Evolutionary conservation across 1,140 invertebrate genomes (phyloP), one percentile per base, ranked within the genome.

Genomic region (Bombyx mandarina): DNA sequence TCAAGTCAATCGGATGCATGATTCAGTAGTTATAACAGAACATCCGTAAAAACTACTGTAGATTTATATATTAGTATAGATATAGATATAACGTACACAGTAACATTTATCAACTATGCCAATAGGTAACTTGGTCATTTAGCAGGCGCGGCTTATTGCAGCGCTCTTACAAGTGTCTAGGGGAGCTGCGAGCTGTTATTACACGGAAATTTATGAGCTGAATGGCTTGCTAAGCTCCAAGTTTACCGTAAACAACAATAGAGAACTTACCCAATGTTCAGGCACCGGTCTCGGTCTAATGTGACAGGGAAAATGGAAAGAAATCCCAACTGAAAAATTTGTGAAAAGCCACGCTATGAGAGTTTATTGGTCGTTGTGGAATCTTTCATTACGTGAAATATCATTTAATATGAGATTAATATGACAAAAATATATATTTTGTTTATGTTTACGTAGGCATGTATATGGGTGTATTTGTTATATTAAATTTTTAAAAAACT

Each of bases 151-250:
- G 50, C 73, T 80, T 80, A 81, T 71, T 78, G 73, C 67, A 67
- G 66, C 69, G 67, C 67, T 75, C 66, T 72, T 77, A 82, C 79
- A 83, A 82, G 81, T 82, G 76, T 82, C 83, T 83, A 61, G 75
- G 77, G 80, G 77, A 79, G 77, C 78, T 82, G 73, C 65, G 71
- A 81, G 75, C 76, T 85, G 78, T 83, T 85, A 85, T 86, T 84
- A 85, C 79, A 79, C 54, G 64, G 63, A 73, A 82, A 86, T 85
- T 86, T 86, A 86, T 77, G 71, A 74, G 70, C 65, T 75, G 75
- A 81, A 86, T 77, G 79, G 76, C 72, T 67, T 68, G 64, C 63
- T 76, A 71, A 78, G 71, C 79, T 83, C 72, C 69, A 72, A 82
- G 75, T 79, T 85, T 73, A 66, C 65, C 68, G 74, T 82, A 84